Evolutionary conservation across 2,113 vertebrate species (phyloP).

Genomic region (Mobula hypostoma): DNA sequence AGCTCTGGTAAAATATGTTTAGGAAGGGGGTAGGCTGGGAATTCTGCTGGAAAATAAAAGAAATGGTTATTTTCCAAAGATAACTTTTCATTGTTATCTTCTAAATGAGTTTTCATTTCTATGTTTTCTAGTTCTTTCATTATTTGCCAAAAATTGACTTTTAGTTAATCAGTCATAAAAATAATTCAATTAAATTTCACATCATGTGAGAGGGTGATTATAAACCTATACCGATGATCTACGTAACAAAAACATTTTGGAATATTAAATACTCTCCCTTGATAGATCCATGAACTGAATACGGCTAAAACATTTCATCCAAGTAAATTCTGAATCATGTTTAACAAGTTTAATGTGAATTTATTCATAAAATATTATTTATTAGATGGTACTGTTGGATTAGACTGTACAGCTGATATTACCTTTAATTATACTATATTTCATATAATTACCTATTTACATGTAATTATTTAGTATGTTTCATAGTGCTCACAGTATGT

Average conservation of each 20-base stretch:
- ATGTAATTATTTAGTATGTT: no score
- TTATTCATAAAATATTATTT: no score
- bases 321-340: neutral
- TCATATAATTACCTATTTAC: no score
- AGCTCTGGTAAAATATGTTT: neutral
- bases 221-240: neutral
- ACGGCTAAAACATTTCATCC: neutral
- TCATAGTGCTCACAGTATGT: no score
- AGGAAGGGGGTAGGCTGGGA: neutral
- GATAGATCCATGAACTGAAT: neutral
- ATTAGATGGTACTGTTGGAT: neutral
- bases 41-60: neutral
- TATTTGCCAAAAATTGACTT: neutral
- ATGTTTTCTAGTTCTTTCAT: neutral
- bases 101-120: neutral
- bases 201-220: no score
- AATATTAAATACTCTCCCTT: neutral
- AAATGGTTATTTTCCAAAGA: neutral
- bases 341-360: neutral
- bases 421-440: no score
- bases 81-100: neutral
- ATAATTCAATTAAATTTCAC: no score
- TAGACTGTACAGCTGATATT: no score
- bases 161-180: neutral
- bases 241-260: neutral